These are phyloP conservation scores for Heliconius cydno DNA, from an alignment of 2,888 invertebrate genomes.

Conservation along the genomic window DNA sequence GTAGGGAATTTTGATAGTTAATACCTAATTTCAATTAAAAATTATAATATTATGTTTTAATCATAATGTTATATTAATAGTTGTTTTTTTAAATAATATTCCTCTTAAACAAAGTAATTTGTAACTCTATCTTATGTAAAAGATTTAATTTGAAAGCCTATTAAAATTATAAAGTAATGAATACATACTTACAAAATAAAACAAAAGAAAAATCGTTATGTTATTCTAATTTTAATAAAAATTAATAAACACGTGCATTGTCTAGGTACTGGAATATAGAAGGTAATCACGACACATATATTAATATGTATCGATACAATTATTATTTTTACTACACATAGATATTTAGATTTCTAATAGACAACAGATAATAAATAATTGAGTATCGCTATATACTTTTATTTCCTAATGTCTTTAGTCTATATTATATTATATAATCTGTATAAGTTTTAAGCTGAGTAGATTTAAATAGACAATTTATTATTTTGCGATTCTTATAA, in stretches of 20 bases:
- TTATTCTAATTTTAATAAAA: constrained; percentile 7
- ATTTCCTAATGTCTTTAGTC: background rate
- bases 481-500: constrained; percentile 33
- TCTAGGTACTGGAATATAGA: constrained; percentile 41
- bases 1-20: background rate
- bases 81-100: background rate
- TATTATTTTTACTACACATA: constrained; percentile 26
- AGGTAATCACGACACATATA: constrained; percentile 31
- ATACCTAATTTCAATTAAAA: background rate
- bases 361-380: constrained; percentile 8
- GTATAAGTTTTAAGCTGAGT: constrained; percentile 25
- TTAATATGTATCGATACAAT: constrained; percentile 19
- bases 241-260: constrained; percentile 31
- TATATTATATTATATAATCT: constrained; percentile 24
- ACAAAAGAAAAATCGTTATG: background rate
- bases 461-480: constrained; percentile 23
- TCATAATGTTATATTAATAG: background rate
- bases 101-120: background rate
- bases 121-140: background rate
- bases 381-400: constrained; percentile 30
- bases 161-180: background rate
- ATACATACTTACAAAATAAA: background rate
- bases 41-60: background rate
- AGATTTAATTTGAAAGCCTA: background rate
- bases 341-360: constrained; percentile 18